Evolutionary conservation across 1,140 invertebrate genomes (phyloP), one percentile per base, ranked within the genome.

Genomic region (Achatina immaculata): DNA sequence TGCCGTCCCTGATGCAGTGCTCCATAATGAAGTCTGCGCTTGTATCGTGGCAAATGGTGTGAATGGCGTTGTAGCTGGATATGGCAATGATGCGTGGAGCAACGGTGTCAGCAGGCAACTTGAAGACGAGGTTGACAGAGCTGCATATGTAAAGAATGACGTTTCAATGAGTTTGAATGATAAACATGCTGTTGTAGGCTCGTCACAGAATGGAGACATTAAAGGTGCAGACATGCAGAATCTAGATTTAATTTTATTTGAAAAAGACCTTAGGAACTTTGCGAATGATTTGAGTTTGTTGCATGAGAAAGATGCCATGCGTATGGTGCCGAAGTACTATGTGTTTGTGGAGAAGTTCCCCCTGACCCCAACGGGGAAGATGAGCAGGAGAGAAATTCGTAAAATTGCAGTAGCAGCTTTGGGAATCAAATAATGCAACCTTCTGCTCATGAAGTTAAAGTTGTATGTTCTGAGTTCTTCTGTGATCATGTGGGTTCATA

Each of bases 21-120:
- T 81, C 9, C 69, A 80, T 40, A 76, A 83, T 55, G 83, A 83
- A 75, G 82, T 83, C 65, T 83, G 83, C 40, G 83, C 83, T 21
- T 83, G 83, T 62, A 65, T 83, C 38, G 74, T 83, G 55, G 48
- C 68, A 19, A 72, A 11, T 40, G 78, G 40, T 31, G 42, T 80
- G n/a, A 58, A 42, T 14, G 65, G 76, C 9, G 58, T 68, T 14
- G 45, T 66, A 11, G 76, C 65, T 43, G 76, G 76, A 45, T 45
- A 38, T 24, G 9, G 38, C 6, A 11, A 71, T 31, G 40, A 42
- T 40, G 14, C 4, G 1, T 19, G 21, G 2, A 48, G 28, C 21
- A 45, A 51, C 45, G 36, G 69, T 36, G 43, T 14, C 7, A 38
- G 40, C 19, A 42, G 9, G 1, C 6, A 31, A 16, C 7, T 21